Evolutionary conservation across 2,888 invertebrate genomes (phyloP), one percentile per base, ranked within the genome.

Genomic region (Phalera bucephala): DNA sequence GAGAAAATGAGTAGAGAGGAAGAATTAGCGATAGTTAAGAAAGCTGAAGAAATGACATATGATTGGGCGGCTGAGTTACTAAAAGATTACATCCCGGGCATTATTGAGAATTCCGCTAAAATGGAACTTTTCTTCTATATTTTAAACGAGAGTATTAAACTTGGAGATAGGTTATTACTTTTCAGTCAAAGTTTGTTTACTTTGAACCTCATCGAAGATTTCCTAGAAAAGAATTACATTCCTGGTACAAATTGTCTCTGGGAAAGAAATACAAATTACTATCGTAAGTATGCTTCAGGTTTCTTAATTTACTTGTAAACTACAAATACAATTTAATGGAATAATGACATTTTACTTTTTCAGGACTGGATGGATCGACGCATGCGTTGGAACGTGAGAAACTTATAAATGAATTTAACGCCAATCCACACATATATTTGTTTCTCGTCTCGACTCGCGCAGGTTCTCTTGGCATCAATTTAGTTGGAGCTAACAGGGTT

Each of bases 111-210:
- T 69, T 97, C 98, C 1, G 96, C 96, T 1, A 99, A 99, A 89
- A 96, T 99, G 95, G 94, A 96, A 60, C 92, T 99, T 27, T 94
- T 99, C 64, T 96, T 99, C 79, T 95, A 95, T 55, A 95, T 99
- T 46, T 90, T 99, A 31, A 94, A 96, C 53, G 96, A 98, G 78
- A 95, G 97, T 50, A 93, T 99, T 34, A 91, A 92, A 40, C 79
- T 95, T 43, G 97, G 97, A 0, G 99, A 99, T 82, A 94, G 99
- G 45, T 91, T 99, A 39, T 90, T 99, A 35, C 93, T 99, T 2
- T 99, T 99, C 79, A 98, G 98, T 63, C 99, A 99, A 80, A 98
- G 98, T 64, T 91, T 99, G 40, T 95, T 98, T 58, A 99, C 99
- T 0, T 86, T 99, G 51, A 97, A 98, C 91, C 91, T 98, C 42